Conservation (phyloP, 1,140 invertebrate genomes). For the Tetragonula clypearis region DNA sequence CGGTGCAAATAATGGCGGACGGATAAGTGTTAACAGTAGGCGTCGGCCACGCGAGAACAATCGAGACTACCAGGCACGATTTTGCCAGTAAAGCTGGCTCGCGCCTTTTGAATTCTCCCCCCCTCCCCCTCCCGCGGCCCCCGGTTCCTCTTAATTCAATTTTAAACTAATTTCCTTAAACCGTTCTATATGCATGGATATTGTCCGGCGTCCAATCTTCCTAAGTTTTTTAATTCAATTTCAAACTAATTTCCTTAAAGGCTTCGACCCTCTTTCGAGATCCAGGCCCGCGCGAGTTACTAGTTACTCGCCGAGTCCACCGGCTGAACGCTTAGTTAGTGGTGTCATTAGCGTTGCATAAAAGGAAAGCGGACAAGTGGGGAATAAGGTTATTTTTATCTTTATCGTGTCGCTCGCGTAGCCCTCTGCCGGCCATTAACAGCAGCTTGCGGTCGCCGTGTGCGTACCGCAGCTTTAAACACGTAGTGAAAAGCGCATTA, state of each 20-base stretch:
- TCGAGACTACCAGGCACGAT: conserved; percentile 2
- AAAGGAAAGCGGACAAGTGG: conserved; percentile 40
- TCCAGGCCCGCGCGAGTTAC: neutral
- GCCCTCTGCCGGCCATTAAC: neutral
- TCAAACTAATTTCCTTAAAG: conserved; percentile 57
- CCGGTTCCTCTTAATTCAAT: conserved; percentile 53
- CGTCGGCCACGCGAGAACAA: conserved; percentile 27
- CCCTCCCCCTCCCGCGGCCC: too few species aligned
- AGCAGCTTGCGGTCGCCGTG: too few species aligned
- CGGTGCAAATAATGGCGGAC: too few species aligned
- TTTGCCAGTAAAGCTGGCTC: conserved; percentile 6
- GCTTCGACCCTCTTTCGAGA: conserved; percentile 18
- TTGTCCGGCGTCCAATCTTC: conserved; percentile 53
- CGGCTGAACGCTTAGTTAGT: conserved; percentile 25
- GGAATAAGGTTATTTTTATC: conserved; percentile 39
- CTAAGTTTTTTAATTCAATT: conserved; percentile 62
- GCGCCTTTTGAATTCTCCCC: conserved; percentile 21
- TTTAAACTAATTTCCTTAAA: conserved; percentile 55
- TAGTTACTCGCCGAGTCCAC: conserved; percentile 4
- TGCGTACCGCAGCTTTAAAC: neutral
- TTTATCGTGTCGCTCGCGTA: neutral
- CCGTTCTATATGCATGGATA: conserved; percentile 52
- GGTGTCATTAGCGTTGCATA: conserved; percentile 47
- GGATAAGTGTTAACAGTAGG: neutral
- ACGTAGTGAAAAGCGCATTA: too few species aligned